phyloP scores from a whole-genome alignment of 2,888 invertebrate genomes.

The Conistra vaccinii region DNA sequence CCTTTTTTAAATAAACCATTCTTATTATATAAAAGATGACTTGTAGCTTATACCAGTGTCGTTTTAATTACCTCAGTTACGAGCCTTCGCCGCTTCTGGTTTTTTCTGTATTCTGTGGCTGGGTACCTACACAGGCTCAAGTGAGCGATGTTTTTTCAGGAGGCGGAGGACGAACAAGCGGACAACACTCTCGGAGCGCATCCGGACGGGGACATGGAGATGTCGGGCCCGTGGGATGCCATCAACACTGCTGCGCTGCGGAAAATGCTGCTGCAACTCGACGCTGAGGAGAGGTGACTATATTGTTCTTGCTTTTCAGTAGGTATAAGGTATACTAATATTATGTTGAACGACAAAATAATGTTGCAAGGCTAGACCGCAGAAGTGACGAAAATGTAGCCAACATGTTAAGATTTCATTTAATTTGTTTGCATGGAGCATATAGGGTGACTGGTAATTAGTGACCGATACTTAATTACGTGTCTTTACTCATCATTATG shows the following conservation, averaged over 20 bases:
- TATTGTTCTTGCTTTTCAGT: not conserved
- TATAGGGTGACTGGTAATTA: too few species aligned
- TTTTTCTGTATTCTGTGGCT: slow-evolving; percentile 4
- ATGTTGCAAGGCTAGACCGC: not conserved
- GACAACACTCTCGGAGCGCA: slow-evolving; percentile 80
- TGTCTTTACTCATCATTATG: too few species aligned
- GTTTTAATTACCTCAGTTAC: not conserved
- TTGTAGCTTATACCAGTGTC: not conserved
- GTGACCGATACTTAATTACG: too few species aligned
- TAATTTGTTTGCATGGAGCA: not conserved
- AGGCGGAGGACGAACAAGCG: slow-evolving; percentile 82
- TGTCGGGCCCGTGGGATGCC: slow-evolving; percentile 81
- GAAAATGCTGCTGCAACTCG: slow-evolving; percentile 85
- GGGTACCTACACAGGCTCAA: slow-evolving; percentile 7
- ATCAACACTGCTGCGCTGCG: slow-evolving; percentile 85
- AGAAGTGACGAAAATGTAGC: not conserved
- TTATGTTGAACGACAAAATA: not conserved
- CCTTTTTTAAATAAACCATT: too few species aligned
- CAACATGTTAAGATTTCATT: not conserved
- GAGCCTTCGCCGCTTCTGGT: not conserved
- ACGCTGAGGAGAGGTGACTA: slow-evolving; percentile 83
- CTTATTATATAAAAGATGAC: too few species aligned
- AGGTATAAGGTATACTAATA: not conserved
- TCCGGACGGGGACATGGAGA: slow-evolving; percentile 76
- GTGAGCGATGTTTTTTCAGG: slow-evolving; percentile 69